Conservation (phyloP, 2,888 invertebrate species). For the Peribatodes rhomboidaria region DNA sequence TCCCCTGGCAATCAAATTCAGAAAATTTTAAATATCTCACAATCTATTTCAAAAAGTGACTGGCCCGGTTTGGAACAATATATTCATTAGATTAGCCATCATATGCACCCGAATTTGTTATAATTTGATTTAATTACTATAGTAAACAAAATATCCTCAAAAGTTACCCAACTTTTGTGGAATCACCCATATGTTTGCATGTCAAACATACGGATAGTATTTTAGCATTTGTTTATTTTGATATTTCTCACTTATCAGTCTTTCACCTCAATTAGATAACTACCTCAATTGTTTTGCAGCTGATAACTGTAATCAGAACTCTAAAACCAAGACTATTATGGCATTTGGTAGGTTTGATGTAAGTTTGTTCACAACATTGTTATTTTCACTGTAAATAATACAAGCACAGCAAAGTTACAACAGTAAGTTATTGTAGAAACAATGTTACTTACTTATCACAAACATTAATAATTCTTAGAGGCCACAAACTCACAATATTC, state of each 20-base stretch:
- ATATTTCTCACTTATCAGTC: slow-evolving; percentile 2
- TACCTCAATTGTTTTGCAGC: slow-evolving; percentile 3
- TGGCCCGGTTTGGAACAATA: no score
- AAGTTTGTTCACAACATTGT: slow-evolving; percentile 4
- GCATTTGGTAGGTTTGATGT: not conserved
- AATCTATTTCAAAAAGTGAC: no score
- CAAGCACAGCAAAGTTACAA: slow-evolving; percentile 2
- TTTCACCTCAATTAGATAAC: not conserved
- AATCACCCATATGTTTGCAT: no score
- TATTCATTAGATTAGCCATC: no score
- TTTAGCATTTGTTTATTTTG: not conserved
- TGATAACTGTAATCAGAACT: slow-evolving; percentile 14
- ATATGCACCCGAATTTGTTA: no score
- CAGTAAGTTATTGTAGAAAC: slow-evolving; percentile 18
- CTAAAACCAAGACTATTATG: no score
- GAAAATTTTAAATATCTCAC: no score
- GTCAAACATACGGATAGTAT: no score
- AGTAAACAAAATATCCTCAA: no score
- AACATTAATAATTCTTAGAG: slow-evolving; percentile 11
- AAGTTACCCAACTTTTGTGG: no score
- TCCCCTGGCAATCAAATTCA: no score
- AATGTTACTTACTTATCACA: slow-evolving; percentile 22
- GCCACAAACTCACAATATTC: not conserved
- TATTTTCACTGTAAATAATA: slow-evolving; percentile 1
- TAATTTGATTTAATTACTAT: no score